Conservation (phyloP, 30 jellyfish, hydroid and myxozoan genomes). For the Catostylus mosaicus region DNA sequence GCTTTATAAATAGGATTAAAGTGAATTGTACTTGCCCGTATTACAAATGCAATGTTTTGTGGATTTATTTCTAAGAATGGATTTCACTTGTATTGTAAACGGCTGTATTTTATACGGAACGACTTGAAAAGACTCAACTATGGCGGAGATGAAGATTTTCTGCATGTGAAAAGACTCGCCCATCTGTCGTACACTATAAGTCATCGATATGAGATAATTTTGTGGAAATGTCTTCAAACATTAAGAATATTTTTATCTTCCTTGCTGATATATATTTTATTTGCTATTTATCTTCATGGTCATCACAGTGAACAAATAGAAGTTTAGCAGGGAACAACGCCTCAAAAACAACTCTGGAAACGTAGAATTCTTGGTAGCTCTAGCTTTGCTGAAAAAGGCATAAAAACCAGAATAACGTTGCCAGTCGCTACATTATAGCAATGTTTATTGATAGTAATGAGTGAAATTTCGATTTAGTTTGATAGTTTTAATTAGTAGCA, state of each 20-base stretch:
- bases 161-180: background rate
- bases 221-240: background rate
- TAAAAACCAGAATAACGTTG: background rate
- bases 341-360: constrained; percentile 1
- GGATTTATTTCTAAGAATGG: constrained; percentile 29
- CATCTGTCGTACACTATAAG: constrained; percentile 36
- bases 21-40: constrained; percentile 8
- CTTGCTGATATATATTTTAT: background rate
- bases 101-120: background rate
- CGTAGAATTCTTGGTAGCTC: constrained; percentile 5
- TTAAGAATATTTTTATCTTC: background rate
- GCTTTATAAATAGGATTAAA: constrained; percentile 24
- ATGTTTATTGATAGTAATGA: background rate
- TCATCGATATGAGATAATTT: background rate
- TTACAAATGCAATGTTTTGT: constrained; percentile 22
- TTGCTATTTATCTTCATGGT: background rate
- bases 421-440: background rate
- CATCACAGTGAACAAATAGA: background rate
- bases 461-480: background rate
- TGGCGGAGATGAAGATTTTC: constrained; percentile 45
- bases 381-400: background rate
- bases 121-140: constrained; percentile 14
- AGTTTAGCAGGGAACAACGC: constrained; percentile 39
- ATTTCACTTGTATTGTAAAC: constrained; percentile 4
- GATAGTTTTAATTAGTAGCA: constrained; percentile 1